phyloP scores from a whole-genome alignment of 2,888 invertebrate genomes.

The Lomographa bimaculata region DNA sequence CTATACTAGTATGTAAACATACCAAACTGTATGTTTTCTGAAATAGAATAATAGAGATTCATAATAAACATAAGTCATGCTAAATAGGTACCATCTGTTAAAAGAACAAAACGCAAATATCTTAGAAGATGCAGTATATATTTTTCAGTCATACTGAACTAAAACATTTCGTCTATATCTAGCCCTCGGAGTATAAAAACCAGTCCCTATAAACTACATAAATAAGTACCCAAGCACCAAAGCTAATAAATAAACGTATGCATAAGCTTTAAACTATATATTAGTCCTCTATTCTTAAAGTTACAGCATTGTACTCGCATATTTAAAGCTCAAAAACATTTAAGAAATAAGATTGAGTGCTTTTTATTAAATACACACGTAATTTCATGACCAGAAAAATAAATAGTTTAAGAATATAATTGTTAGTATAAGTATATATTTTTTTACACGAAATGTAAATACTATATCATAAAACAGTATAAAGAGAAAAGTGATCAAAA shows the following conservation, averaged over 20 bases:
- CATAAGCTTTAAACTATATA: slow-evolving; percentile 59
- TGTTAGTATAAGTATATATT: slow-evolving; percentile 1
- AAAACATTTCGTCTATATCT: no score
- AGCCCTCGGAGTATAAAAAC: slow-evolving; percentile 24
- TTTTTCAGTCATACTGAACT: no score
- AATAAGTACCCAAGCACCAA: slow-evolving; percentile 76
- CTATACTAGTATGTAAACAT: no score
- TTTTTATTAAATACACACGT: slow-evolving; percentile 9
- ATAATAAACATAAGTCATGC: no score
- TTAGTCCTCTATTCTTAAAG: slow-evolving; percentile 48
- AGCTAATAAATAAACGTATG: slow-evolving; percentile 67
- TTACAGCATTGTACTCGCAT: slow-evolving; percentile 69
- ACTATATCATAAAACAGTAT: no score
- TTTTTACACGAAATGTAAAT: no score
- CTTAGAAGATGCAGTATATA: no score
- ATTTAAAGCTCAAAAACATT: slow-evolving; percentile 76
- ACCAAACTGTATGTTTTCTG: no score
- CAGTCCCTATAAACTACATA: slow-evolving; percentile 48
- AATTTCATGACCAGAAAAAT: slow-evolving; percentile 4
- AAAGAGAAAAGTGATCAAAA: slow-evolving; percentile 4
- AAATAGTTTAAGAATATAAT: not conserved
- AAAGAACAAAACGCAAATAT: no score
- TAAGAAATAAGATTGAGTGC: not conserved
- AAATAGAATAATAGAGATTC: no score
- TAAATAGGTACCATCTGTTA: no score